Conservation (phyloP, 2,113 vertebrate genomes). For the Lampris incognitus region DNA sequence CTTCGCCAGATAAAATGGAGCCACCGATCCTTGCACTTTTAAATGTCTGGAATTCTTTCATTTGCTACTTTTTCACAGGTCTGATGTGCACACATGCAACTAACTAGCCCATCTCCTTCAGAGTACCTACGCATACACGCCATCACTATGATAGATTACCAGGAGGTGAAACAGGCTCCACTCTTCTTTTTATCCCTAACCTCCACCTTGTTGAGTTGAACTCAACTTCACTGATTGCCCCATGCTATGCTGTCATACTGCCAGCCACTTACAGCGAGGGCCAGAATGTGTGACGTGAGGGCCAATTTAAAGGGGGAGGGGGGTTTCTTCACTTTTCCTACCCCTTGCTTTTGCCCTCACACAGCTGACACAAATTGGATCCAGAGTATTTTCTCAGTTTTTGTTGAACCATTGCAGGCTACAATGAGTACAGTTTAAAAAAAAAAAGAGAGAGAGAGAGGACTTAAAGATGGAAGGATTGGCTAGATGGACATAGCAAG, state of each 20-base stretch:
- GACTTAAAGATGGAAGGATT: slow-evolving; percentile 37
- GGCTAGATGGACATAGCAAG: slow-evolving; percentile 14
- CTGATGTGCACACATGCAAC: neutral
- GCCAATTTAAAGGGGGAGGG: slow-evolving; percentile 32
- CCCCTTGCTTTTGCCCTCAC: slow-evolving; percentile 1
- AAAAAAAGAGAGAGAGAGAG: slow-evolving; percentile 9
- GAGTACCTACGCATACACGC: slow-evolving; percentile 3
- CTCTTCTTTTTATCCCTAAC: neutral
- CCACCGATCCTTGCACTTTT: neutral
- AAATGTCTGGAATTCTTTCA: neutral
- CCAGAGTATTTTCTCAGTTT: slow-evolving; percentile 49
- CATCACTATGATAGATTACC: slow-evolving; percentile 48
- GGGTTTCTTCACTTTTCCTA: slow-evolving; percentile 20
- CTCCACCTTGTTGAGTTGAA: slow-evolving; percentile 17
- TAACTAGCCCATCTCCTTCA: neutral
- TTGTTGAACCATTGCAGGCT: slow-evolving; percentile 4
- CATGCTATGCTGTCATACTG: slow-evolving; percentile 46
- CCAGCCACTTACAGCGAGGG: slow-evolving; percentile 41
- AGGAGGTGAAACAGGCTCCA: slow-evolving; percentile 31
- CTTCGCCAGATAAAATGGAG: neutral
- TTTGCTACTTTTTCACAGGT: neutral
- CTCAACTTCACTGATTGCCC: slow-evolving; percentile 41
- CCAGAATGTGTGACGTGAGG: slow-evolving; percentile 39
- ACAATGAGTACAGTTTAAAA: slow-evolving; percentile 19
- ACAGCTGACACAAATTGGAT: slow-evolving; percentile 48